These are phyloP conservation scores for Orientallactaga bullata DNA, from an alignment of 2,113 vertebrate species.

Conservation along the genomic window DNA sequence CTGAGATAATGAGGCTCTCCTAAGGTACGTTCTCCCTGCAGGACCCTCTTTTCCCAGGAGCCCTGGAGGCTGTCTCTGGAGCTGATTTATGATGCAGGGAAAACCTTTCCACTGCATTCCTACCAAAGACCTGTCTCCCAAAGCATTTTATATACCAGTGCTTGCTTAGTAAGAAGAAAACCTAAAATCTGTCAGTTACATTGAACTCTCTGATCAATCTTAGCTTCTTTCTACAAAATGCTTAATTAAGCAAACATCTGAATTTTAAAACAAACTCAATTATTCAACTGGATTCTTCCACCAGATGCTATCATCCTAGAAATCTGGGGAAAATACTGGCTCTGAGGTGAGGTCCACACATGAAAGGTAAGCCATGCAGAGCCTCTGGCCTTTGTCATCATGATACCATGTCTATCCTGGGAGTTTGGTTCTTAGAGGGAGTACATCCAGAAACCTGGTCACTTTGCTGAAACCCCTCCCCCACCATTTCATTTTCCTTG, in stretches of 20 bases:
- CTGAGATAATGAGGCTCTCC: conserved; percentile 36
- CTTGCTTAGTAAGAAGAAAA: neutral
- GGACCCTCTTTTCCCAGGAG: neutral
- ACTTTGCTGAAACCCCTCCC: neutral
- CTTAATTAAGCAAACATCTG: neutral
- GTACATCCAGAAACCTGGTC: neutral
- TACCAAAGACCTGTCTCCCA: neutral
- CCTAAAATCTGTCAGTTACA: neutral
- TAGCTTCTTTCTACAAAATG: neutral
- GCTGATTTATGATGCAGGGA: neutral
- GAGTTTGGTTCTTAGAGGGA: neutral
- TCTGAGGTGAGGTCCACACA: neutral
- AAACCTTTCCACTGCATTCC: neutral
- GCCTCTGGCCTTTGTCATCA: neutral
- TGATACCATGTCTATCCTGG: neutral
- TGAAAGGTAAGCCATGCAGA: neutral
- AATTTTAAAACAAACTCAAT: neutral
- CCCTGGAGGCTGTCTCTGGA: neutral
- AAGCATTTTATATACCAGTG: neutral
- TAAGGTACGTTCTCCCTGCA: neutral
- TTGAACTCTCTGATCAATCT: neutral
- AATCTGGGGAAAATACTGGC: neutral
- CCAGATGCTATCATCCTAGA: neutral
- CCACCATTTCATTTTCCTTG: neutral
- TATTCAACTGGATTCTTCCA: neutral